These are phyloP conservation scores for Malachius bipustulatus DNA, from an alignment of 2,888 invertebrate genomes.

Conservation along the genomic window DNA sequence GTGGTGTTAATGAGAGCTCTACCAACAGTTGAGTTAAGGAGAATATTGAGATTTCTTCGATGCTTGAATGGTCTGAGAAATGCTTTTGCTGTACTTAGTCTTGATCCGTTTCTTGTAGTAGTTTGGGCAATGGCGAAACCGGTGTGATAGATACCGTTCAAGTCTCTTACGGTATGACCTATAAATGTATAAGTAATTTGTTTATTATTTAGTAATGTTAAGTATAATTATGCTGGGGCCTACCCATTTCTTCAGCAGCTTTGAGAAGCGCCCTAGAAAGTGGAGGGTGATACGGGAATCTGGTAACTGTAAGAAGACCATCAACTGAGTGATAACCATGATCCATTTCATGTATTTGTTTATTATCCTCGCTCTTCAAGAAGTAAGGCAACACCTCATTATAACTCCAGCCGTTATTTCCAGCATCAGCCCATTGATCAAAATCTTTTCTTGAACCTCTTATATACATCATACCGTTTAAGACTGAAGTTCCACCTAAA, in stretches of 20 bases:
- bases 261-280: constrained; percentile 66
- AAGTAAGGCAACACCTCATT: constrained; percentile 84
- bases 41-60: constrained; percentile 67
- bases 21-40: constrained; percentile 72
- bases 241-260: constrained; percentile 66
- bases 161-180: constrained; percentile 65
- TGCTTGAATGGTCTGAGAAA: constrained; percentile 67
- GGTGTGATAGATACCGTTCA: constrained; percentile 68
- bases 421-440: constrained; percentile 75
- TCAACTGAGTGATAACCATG: constrained; percentile 65
- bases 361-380: constrained; percentile 75
- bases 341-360: constrained; percentile 57
- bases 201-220: no score
- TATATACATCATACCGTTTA: constrained; percentile 96
- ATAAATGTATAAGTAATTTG: no score
- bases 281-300: constrained; percentile 79
- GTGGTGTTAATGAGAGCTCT: constrained; percentile 63
- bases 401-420: constrained; percentile 83
- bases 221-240: constrained; percentile 6
- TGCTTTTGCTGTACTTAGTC: constrained; percentile 69
- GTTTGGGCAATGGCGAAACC: constrained; percentile 85
- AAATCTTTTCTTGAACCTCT: constrained; percentile 78
- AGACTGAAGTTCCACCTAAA: constrained; percentile 81
- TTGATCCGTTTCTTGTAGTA: constrained; percentile 73
- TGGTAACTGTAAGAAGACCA: constrained; percentile 64